A percentile compares a stretch with the other conserved stretches of the same genome.
Conservation (phyloP, 2,888 invertebrate species). For the Drosophila borealis region DNA sequence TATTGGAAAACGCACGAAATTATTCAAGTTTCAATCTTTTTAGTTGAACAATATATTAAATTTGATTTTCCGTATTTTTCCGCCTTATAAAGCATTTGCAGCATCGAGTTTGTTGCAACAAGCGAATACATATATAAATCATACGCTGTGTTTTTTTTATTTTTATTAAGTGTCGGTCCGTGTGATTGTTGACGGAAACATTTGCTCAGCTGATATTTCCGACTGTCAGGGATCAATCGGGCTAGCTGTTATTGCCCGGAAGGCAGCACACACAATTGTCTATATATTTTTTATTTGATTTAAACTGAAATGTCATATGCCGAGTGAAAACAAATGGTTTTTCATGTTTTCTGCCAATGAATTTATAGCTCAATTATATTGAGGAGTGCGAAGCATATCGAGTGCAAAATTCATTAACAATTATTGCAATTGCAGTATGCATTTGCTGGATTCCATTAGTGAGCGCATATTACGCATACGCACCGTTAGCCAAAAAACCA, state of each 20-base stretch:
- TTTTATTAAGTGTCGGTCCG: constrained; percentile 13
- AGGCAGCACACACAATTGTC: constrained; percentile 17
- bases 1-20: too few species aligned
- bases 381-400: neutral
- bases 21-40: neutral
- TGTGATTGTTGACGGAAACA: constrained; percentile 41
- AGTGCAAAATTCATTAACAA: constrained; percentile 32
- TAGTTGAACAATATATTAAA: neutral
- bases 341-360: too few species aligned
- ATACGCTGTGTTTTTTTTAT: constrained; percentile 5
- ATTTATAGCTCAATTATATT: too few species aligned
- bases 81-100: neutral
- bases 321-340: too few species aligned
- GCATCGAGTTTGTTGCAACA: neutral
- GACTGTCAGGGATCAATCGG: constrained; percentile 19
- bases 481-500: constrained; percentile 44
- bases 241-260: constrained; percentile 17
- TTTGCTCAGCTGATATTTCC: constrained; percentile 38
- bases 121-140: neutral
- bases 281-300: neutral
- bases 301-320: neutral
- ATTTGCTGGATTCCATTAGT: neutral
- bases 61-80: neutral
- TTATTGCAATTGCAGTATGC: constrained; percentile 33
- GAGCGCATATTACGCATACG: constrained; percentile 27